These are phyloP conservation scores for Sycophaga agraensis DNA, from an alignment of 1,140 invertebrate species.

Conservation along the genomic window DNA sequence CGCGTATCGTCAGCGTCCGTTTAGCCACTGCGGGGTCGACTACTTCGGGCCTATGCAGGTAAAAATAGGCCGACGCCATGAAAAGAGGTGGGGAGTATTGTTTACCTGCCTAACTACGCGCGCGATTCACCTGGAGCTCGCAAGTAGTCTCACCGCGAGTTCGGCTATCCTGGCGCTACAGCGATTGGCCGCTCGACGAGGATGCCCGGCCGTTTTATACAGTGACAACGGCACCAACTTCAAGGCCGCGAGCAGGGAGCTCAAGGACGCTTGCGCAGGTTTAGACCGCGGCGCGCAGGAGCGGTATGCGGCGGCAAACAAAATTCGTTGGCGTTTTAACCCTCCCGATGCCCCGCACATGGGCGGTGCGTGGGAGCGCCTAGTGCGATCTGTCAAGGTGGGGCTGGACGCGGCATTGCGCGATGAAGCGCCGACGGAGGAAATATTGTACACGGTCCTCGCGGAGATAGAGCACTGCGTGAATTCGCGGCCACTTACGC, in stretches of 20 bases:
- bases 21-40: constrained; percentile 1
- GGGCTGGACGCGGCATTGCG: constrained; percentile 5
- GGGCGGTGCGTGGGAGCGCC: constrained; percentile 32
- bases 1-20: neutral
- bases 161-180: neutral
- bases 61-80: neutral
- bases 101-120: neutral
- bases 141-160: neutral
- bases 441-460: neutral
- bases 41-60: constrained; percentile 35
- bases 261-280: neutral
- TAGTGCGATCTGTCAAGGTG: constrained; percentile 33
- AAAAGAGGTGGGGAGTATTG: constrained; percentile 6
- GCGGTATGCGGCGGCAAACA: neutral
- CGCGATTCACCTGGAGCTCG: constrained; percentile 5
- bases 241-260: constrained; percentile 11
- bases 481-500: constrained; percentile 1
- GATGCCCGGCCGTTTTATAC: neutral
- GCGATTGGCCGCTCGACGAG: constrained; percentile 12
- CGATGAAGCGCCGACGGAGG: neutral
- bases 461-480: constrained; percentile 3
- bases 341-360: constrained; percentile 23
- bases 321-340: constrained; percentile 38
- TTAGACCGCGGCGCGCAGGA: neutral
- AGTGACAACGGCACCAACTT: constrained; percentile 23